Evolutionary conservation across 2,113 vertebrate species (phyloP).

Genomic region (Pithys albifrons): DNA sequence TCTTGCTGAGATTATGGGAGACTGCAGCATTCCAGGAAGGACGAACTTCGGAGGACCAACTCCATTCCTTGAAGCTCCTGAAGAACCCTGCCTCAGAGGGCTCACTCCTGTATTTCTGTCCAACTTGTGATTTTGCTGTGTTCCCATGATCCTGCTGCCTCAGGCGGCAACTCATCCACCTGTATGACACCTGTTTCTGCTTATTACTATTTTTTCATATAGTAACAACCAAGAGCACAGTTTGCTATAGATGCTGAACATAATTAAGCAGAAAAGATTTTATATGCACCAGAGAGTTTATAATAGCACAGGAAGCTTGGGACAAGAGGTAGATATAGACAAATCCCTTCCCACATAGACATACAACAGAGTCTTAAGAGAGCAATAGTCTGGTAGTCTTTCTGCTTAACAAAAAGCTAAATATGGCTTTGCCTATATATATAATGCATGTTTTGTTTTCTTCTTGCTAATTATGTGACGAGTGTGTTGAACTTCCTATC

Average conservation of each 20-base stretch:
- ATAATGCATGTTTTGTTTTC: background rate
- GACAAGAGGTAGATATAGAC: background rate
- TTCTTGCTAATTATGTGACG: background rate
- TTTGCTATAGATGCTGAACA: background rate
- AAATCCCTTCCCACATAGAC: too few relatives aligned
- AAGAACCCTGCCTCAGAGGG: background rate
- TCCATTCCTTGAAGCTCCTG: background rate
- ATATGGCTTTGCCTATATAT: background rate
- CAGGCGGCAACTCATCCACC: background rate
- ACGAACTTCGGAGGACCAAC: background rate
- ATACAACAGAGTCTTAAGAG: background rate
- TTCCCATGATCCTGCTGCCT: background rate
- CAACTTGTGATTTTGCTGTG: background rate
- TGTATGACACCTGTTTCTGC: background rate
- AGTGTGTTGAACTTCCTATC: background rate
- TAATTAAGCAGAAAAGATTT: background rate
- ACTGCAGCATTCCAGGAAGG: background rate
- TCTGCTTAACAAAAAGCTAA: background rate
- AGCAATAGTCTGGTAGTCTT: background rate
- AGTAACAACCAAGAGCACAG: background rate
- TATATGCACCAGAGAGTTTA: background rate
- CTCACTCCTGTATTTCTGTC: background rate
- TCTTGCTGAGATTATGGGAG: background rate
- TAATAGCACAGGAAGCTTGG: background rate
- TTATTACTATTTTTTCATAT: background rate